Evolutionary conservation across 2,797 vertebrate species (phyloP).

Genomic region (Pantherophis alleghaniensis): DNA sequence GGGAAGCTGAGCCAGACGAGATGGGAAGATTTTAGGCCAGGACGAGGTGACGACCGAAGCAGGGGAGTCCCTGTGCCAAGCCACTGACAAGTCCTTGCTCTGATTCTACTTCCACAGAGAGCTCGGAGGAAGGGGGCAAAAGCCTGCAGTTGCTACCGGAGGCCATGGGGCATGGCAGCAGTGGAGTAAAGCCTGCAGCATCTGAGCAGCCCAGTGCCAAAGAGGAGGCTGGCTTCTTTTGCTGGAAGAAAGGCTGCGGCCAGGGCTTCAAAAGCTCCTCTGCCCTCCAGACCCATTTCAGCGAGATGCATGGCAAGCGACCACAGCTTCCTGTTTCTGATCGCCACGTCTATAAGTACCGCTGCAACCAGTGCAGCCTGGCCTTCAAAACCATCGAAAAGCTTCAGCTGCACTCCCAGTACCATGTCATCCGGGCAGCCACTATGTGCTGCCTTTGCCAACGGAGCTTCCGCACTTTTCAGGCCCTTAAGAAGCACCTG

Average conservation of each 20-base stretch:
- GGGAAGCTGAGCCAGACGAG: neutral
- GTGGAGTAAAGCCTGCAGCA: constrained; percentile 75
- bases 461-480: constrained; percentile 95
- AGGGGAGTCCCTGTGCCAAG: neutral
- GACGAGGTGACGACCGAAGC: neutral
- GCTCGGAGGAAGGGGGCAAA: constrained; percentile 86
- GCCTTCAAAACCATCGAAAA: constrained; percentile 99
- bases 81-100: neutral
- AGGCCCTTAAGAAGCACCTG: constrained; percentile 96
- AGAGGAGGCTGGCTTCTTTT: constrained; percentile 93
- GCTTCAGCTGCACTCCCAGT: constrained; percentile 97
- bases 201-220: constrained; percentile 81
- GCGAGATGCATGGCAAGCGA: constrained; percentile 94
- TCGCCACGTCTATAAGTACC: constrained; percentile 98
- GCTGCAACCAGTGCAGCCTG: constrained; percentile 97
- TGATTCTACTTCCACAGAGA: constrained; percentile 77
- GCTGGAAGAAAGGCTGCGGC: constrained; percentile 99
- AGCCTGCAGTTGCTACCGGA: constrained; percentile 68
- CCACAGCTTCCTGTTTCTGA: constrained; percentile 96
- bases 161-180: constrained; percentile 70
- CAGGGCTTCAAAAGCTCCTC: constrained; percentile 96
- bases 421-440: constrained; percentile 95
- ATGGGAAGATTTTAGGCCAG: neutral
- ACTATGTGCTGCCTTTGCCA: constrained; percentile 99
- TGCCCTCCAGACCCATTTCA: constrained; percentile 96